Percentiles rank a stretch among this genome's conserved stretches.
These are phyloP conservation scores for Steatocranus sp. DNA, from an alignment of 2,797 vertebrate genomes.

Conservation along the genomic window DNA sequence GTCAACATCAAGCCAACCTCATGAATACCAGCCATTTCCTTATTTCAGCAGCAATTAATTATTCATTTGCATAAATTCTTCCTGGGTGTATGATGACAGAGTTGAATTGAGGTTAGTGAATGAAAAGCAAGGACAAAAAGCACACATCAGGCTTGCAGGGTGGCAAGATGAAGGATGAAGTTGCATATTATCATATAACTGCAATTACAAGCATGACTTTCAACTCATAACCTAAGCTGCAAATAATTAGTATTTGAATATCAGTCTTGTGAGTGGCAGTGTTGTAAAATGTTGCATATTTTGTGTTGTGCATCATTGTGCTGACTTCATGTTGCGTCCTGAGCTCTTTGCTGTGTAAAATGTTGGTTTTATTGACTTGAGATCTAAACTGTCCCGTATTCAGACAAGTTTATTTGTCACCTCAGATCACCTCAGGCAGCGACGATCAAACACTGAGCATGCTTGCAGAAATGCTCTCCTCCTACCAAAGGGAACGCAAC, in stretches of 20 bases:
- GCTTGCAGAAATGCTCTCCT: not conserved
- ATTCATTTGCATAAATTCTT: constrained; percentile 53
- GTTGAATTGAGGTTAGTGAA: not conserved
- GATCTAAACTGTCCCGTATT: not conserved
- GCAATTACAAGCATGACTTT: not conserved
- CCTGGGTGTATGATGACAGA: not conserved
- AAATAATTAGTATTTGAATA: not conserved
- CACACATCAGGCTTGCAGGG: not conserved
- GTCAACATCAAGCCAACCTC: constrained; percentile 22
- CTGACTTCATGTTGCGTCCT: not conserved
- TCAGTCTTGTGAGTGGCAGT: not conserved
- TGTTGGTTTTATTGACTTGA: not conserved
- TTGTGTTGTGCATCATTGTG: not conserved
- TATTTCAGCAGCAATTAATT: constrained; percentile 56
- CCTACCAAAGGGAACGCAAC: not conserved
- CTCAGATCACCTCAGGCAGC: not conserved
- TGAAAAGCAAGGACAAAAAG: not conserved
- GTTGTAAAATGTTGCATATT: not conserved
- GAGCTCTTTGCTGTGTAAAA: not conserved
- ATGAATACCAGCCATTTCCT: constrained; percentile 51
- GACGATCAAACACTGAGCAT: not conserved
- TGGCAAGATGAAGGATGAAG: not conserved
- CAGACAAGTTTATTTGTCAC: not conserved
- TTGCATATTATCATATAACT: not conserved
- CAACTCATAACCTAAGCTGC: not conserved